Evolutionary conservation across 1,140 invertebrate genomes (phyloP).

Genomic region (Argopecten irradians): DNA sequence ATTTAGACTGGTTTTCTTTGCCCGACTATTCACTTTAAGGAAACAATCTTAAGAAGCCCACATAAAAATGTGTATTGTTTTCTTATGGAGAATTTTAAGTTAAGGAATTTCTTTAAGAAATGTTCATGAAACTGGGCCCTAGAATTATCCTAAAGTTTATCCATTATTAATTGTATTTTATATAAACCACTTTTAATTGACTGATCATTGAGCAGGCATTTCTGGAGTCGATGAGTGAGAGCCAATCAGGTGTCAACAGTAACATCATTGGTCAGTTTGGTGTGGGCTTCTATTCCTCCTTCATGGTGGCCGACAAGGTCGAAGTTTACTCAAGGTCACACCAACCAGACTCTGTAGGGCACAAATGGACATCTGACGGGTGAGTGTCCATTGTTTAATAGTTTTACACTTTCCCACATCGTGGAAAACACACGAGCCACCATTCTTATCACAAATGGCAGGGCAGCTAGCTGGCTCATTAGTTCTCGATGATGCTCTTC

Average conservation of each 20-base stretch:
- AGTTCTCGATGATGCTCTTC: too few relatives aligned
- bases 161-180: neutral
- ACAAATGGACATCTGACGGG: constrained; percentile 94
- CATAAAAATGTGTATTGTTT: too few relatives aligned
- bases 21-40: too few relatives aligned
- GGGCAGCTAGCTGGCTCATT: too few relatives aligned
- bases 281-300: constrained; percentile 97
- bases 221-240: constrained; percentile 87
- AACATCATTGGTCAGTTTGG: constrained; percentile 98
- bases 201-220: constrained; percentile 81
- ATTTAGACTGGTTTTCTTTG: too few relatives aligned
- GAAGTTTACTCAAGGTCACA: constrained; percentile 89
- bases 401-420: neutral
- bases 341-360: constrained; percentile 81
- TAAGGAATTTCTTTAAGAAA: too few relatives aligned
- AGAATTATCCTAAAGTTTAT: neutral
- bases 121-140: too few relatives aligned
- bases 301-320: constrained; percentile 97
- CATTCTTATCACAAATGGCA: too few relatives aligned
- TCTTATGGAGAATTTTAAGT: constrained; percentile 53
- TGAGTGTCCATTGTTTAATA: constrained; percentile 73
- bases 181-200: neutral
- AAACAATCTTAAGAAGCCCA: too few relatives aligned
- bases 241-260: constrained; percentile 77
- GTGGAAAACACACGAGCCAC: too few relatives aligned